These are phyloP conservation scores for Geophilus truncorum DNA, from an alignment of 2,888 invertebrate species.

Conservation along the genomic window DNA sequence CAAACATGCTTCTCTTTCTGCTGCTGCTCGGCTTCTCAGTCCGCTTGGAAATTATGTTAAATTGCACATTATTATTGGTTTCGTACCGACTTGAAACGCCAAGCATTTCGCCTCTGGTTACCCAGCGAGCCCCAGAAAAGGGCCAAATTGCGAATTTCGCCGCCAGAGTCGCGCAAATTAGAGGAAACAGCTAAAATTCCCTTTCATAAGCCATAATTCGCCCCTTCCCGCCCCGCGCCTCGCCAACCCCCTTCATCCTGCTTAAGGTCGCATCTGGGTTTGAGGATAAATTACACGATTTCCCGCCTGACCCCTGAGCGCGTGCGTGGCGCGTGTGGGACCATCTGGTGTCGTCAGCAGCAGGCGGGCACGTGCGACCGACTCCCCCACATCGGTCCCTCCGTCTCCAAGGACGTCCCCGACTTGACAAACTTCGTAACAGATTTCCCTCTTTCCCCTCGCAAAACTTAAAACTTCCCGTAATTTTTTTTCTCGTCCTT, in stretches of 20 bases:
- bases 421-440: neutral
- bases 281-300: constrained; percentile 5
- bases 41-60: neutral
- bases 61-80: constrained; percentile 3
- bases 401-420: neutral
- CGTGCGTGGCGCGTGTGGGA: neutral
- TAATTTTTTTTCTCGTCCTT: no score
- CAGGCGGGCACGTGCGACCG: neutral
- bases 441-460: neutral
- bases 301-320: constrained; percentile 2
- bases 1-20: constrained; percentile 6
- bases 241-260: neutral
- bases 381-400: neutral
- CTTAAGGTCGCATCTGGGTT: neutral
- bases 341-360: constrained; percentile 3
- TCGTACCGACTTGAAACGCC: neutral
- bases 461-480: neutral
- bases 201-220: neutral
- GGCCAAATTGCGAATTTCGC: no score
- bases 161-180: no score
- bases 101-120: neutral
- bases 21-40: neutral
- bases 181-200: neutral
- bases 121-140: no score
- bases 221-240: neutral